A percentile compares a stretch with the other conserved stretches of the same genome.
These are phyloP conservation scores for Stegodyphus mimosarum DNA, from an alignment of 1,140 invertebrate species.

Conservation along the genomic window DNA sequence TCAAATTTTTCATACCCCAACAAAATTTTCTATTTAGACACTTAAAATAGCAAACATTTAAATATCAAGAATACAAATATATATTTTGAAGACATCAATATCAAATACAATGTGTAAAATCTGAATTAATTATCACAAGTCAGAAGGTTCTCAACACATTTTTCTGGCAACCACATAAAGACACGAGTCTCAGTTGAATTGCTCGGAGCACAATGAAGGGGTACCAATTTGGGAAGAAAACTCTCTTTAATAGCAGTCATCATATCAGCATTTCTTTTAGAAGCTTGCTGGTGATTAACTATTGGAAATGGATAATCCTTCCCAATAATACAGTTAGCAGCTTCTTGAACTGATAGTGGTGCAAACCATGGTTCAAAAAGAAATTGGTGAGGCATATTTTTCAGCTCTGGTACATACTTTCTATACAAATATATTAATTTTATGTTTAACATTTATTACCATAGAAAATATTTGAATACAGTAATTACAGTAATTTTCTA, in stretches of 20 bases:
- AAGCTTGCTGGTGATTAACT: constrained; percentile 81
- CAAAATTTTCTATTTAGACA: too few relatives aligned
- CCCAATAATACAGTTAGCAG: constrained; percentile 84
- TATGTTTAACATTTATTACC: too few relatives aligned
- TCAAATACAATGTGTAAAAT: too few relatives aligned
- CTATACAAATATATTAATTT: constrained; percentile 1
- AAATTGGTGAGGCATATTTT: constrained; percentile 84
- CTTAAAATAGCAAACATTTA: too few relatives aligned
- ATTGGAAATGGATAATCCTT: constrained; percentile 87
- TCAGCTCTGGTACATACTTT: constrained; percentile 83
- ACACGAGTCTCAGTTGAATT: constrained; percentile 74
- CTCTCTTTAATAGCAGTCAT: constrained; percentile 83
- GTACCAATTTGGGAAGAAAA: constrained; percentile 11
- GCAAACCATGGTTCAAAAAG: constrained; percentile 92
- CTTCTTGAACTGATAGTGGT: constrained; percentile 79
- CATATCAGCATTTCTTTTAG: constrained; percentile 81
- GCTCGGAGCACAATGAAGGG: constrained; percentile 75
- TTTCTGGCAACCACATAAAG: constrained; percentile 68
- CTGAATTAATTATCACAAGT: too few relatives aligned
- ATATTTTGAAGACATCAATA: too few relatives aligned
- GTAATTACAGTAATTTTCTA: too few relatives aligned
- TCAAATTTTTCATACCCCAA: too few relatives aligned
- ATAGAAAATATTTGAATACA: too few relatives aligned
- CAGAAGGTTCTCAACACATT: neutral
- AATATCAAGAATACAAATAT: too few relatives aligned